Percentiles rank a stretch among this genome's conserved stretches.
Conservation (phyloP, 2,797 vertebrate genomes). For the Manis crassicaudata region DNA sequence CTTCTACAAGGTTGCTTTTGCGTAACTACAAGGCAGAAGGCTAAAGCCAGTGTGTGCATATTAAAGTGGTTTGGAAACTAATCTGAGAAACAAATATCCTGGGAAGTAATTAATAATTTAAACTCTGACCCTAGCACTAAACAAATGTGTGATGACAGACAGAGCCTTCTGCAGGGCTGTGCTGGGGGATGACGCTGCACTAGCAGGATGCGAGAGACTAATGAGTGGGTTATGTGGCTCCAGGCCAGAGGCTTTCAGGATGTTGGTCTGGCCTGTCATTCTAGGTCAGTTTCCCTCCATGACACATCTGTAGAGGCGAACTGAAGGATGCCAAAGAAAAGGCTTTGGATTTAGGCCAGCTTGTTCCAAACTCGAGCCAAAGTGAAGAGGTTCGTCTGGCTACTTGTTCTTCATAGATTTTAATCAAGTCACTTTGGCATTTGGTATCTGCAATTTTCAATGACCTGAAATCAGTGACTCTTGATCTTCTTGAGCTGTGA, state of each 20-base stretch:
- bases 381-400: background rate
- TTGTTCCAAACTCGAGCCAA: background rate
- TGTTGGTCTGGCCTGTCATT: background rate
- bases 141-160: background rate
- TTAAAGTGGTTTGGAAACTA: conserved; percentile 47
- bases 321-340: background rate
- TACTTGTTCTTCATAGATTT: background rate
- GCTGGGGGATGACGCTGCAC: background rate
- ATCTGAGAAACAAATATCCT: conserved; percentile 38
- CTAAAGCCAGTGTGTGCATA: background rate
- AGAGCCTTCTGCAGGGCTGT: background rate
- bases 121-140: conserved; percentile 7
- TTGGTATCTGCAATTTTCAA: background rate
- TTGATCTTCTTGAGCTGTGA: background rate
- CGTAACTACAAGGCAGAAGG: background rate
- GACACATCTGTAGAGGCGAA: background rate
- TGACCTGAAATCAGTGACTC: background rate
- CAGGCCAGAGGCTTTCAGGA: background rate
- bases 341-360: background rate
- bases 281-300: background rate
- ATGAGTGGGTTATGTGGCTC: background rate
- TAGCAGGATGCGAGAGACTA: background rate
- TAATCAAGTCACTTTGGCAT: background rate
- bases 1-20: background rate
- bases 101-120: conserved; percentile 65